phyloP scores from a whole-genome alignment of 2,113 vertebrate species.

The Peromyscus polionotus region DNA sequence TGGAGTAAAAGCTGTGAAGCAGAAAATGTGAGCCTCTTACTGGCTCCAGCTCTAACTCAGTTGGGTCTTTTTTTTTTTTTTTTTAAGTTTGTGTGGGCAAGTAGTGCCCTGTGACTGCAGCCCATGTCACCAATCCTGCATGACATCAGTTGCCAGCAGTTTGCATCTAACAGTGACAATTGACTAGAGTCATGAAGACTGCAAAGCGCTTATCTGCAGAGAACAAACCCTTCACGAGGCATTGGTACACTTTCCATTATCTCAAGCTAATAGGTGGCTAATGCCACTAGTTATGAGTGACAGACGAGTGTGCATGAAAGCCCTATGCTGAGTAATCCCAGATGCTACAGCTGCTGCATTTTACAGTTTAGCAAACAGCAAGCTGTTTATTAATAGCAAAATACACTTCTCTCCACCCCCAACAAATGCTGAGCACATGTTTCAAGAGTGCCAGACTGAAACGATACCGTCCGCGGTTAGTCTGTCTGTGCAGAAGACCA shows the following conservation, averaged over 20 bases:
- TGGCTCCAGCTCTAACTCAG: neutral
- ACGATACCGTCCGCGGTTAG: neutral
- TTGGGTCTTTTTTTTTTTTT: neutral
- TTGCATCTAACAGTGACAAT: neutral
- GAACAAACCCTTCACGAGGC: neutral
- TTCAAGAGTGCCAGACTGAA: constrained; percentile 38
- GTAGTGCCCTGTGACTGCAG: neutral
- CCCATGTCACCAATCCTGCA: neutral
- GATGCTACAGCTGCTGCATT: neutral
- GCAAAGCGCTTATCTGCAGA: neutral
- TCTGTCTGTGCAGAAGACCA: neutral
- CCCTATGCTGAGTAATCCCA: neutral
- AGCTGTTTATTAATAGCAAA: constrained; percentile 49
- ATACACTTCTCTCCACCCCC: neutral
- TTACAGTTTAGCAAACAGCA: constrained; percentile 7
- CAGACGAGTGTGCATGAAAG: constrained; percentile 9
- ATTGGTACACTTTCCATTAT: neutral
- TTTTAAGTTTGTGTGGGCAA: neutral
- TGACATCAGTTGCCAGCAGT: neutral
- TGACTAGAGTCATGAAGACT: neutral
- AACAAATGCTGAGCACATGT: constrained; percentile 13
- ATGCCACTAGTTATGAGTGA: neutral
- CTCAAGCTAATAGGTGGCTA: neutral
- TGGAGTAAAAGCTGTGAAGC: neutral
- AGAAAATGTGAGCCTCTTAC: constrained; percentile 9